Evolutionary conservation across 2,113 vertebrate species (phyloP).

Genomic region (Nestor notabilis): DNA sequence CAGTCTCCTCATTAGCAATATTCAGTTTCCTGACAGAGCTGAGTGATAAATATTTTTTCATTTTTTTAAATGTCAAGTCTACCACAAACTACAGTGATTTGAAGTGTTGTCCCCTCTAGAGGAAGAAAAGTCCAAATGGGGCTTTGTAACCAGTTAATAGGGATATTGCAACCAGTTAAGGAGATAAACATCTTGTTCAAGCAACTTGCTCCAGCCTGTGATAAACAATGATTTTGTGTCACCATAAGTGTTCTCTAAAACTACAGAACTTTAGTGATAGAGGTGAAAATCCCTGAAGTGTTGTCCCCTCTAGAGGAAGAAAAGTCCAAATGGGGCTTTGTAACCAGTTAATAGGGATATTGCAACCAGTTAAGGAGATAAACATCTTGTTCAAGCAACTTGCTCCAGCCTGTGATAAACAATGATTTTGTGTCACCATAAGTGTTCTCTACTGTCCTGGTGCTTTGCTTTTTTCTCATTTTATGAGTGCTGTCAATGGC

Average conservation of each 20-base stretch:
- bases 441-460: neutral
- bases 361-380: neutral
- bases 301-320: neutral
- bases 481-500: neutral
- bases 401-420: neutral
- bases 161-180: neutral
- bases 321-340: neutral
- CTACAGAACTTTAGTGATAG: neutral
- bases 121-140: neutral
- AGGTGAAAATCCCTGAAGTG: neutral
- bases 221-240: neutral
- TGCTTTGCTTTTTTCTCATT: neutral
- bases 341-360: neutral
- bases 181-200: neutral
- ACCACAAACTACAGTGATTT: too few species aligned
- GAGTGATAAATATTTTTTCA: neutral
- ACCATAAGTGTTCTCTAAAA: neutral
- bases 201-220: neutral
- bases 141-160: neutral
- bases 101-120: neutral
- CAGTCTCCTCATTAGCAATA: neutral
- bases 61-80: conserved; percentile 26
- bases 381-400: neutral
- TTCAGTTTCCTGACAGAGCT: neutral
- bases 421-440: neutral